Percentiles rank a stretch among this genome's conserved stretches.
Evolutionary conservation across 2,797 vertebrate species (phyloP).

Genomic region (Chiroxiphia lanceolata): DNA sequence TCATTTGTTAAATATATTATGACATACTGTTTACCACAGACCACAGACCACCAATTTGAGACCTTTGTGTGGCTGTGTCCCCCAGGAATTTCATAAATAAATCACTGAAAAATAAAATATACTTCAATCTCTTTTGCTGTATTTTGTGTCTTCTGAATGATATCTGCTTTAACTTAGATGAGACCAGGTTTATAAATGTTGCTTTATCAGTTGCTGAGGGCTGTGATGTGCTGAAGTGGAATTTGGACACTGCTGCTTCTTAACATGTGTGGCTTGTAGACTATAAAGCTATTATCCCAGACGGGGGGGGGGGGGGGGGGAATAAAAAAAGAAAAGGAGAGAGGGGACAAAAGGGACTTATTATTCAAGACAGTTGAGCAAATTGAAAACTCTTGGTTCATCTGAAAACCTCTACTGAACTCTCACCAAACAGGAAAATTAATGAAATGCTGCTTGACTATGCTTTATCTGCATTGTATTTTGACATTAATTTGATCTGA

Average conservation of each 20-base stretch:
- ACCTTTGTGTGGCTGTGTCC: background rate
- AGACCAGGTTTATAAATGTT: slow-evolving; percentile 24
- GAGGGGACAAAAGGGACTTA: background rate
- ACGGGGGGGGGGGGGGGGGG: rapidly evolving
- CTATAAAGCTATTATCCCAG: background rate
- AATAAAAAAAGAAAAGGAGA: rapidly evolving
- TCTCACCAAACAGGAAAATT: slow-evolving; percentile 52
- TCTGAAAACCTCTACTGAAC: slow-evolving; percentile 42
- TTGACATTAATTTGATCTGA: slow-evolving; percentile 44
- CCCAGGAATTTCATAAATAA: slow-evolving; percentile 22
- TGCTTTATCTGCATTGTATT: background rate
- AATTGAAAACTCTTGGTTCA: slow-evolving; percentile 44
- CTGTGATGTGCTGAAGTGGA: background rate
- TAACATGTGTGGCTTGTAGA: background rate
- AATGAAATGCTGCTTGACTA: slow-evolving; percentile 14
- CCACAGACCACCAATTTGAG: background rate
- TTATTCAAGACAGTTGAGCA: slow-evolving; percentile 49
- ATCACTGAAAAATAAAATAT: slow-evolving; percentile 12
- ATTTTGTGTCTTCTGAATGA: background rate
- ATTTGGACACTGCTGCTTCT: background rate
- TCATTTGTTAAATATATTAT: slow-evolving; percentile 35
- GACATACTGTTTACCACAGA: slow-evolving; percentile 22
- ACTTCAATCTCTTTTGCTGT: background rate
- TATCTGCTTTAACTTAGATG: slow-evolving; percentile 13
- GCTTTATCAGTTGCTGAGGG: slow-evolving; percentile 44